Evolutionary conservation across 2,888 invertebrate species (phyloP), one percentile per base, ranked within the genome.

Genomic region (Ecdyonurus torrentis): DNA sequence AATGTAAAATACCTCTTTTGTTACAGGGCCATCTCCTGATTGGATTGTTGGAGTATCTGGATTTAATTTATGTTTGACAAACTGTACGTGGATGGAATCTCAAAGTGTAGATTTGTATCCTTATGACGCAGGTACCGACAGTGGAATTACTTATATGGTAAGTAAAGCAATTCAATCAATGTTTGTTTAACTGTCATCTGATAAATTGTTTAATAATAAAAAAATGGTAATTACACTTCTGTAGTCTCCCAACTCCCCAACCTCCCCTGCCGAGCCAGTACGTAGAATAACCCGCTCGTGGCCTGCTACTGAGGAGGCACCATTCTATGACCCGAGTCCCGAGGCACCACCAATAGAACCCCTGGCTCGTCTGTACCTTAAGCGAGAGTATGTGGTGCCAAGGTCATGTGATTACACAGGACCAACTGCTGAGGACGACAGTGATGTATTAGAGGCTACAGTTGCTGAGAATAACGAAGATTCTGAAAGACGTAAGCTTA

Each of bases 41-140:
- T 99, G 98, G 98, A 89, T 96, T 69, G 91, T 96, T 58, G 98
- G 98, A 0, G 85, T 98, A 37, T 90, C 83, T 64, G 87, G 89
- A 0, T 76, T 96, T 63, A 88, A 97, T 71, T 80, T 99, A 7
- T 99, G 99, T 72, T 80, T 85, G 64, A 76, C 80, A 65, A 91
- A 97, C 76, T 95, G 98, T 73, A 82, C 90, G 0, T 99, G 99
- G 99, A 81, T 84, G n/a, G 87, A 89, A 68, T 81, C 85, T 64
- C 78, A 88, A 70, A 83, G 84, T 52, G 79, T 97, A 55, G 92
- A 96, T 76, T 78, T 99, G 25, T 89, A 83, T 72, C 96, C 97
- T 0, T 95, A 91, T 78, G 98, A 99, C 77, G 95, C 95, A 1
- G 98, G 98, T 53, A 96, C 96, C 0, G 97, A 98, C 72, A 83